Evolutionary conservation across 2,113 vertebrate species (phyloP).

Genomic region (Solenodon paradoxus): DNA sequence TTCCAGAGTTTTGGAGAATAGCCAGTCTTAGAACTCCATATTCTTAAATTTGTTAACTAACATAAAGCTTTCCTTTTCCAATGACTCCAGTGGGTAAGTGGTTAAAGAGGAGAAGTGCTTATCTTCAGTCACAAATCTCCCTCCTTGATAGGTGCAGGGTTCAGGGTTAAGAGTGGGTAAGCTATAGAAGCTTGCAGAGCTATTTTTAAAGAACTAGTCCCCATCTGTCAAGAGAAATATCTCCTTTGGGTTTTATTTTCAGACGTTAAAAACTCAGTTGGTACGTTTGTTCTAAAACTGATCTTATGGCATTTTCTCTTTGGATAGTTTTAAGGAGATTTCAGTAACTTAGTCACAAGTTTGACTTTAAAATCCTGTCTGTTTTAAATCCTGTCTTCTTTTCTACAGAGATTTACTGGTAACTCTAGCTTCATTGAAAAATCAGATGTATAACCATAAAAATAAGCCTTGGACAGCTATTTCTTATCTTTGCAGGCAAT

Average conservation of each 20-base stretch:
- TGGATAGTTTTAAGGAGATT: background rate
- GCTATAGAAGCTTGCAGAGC: background rate
- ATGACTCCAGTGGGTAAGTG: background rate
- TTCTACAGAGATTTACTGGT: background rate
- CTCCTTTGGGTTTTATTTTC: background rate
- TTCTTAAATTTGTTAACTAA: background rate
- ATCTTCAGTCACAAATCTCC: background rate
- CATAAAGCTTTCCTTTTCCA: background rate
- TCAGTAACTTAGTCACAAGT: background rate
- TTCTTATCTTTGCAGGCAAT: background rate
- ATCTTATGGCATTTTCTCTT: background rate
- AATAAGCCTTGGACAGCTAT: background rate
- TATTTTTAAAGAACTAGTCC: background rate
- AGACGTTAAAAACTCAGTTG: background rate
- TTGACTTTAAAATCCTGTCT: background rate
- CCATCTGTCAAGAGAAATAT: background rate
- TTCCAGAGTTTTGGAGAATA: background rate
- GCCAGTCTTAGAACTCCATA: rapidly evolving
- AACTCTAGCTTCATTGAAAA: background rate
- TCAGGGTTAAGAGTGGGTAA: background rate
- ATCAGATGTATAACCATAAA: background rate
- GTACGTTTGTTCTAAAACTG: background rate
- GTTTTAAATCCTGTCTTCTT: too few species aligned
- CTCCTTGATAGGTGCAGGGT: background rate
- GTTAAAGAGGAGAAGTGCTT: background rate